Evolutionary conservation across 2,113 vertebrate genomes (phyloP), one percentile per base, ranked within the genome.

Genomic region (Callithrix jacchus): DNA sequence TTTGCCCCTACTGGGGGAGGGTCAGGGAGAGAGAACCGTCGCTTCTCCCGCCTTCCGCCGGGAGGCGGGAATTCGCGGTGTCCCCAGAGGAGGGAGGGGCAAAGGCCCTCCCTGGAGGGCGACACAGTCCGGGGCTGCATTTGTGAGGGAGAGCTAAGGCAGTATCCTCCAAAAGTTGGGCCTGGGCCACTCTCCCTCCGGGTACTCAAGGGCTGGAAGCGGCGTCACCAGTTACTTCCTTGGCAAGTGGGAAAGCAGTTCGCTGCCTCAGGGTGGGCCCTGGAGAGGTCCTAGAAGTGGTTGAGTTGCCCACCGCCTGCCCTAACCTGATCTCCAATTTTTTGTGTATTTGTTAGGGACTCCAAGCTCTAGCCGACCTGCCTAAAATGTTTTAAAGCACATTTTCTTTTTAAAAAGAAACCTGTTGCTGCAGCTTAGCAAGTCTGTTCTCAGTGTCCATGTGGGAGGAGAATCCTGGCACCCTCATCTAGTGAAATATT

Each of bases 51-150:
- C 89, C 49, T 66, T 74, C 54, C 49, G 3, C 54, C 6, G 85
- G 88, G 96, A 68, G 97, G 96, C 97, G 91, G 96, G 94, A 73
- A 52, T 79, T 83, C 30, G n/a, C 13, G 61, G 11, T 74, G 17
- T 21, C 47, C 1, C 4, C 2, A 4, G 84, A 7, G 89, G 40
- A 4, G 25, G 71, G 83, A 42, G 52, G 81, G 45, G 89, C 92
- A 18, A 42, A 90, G 82, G 86, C 82, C 93, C 49, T 47, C 58
- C 54, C 77, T 47, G 47, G n/a, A 37, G 85, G 54, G 85, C 56
- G 32, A 58, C 16, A 37, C 82, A 1, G 27, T 18, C 35, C n/a
- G 5, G 61, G 56, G 81, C 76, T 5, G 70, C 21, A 0, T 12
- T n/a, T 49, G 10, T 21, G 5, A 17, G 18, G 23, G 45, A 37